These are phyloP conservation scores for Anarsia innoxiella DNA, from an alignment of 2,888 invertebrate species.

Conservation along the genomic window DNA sequence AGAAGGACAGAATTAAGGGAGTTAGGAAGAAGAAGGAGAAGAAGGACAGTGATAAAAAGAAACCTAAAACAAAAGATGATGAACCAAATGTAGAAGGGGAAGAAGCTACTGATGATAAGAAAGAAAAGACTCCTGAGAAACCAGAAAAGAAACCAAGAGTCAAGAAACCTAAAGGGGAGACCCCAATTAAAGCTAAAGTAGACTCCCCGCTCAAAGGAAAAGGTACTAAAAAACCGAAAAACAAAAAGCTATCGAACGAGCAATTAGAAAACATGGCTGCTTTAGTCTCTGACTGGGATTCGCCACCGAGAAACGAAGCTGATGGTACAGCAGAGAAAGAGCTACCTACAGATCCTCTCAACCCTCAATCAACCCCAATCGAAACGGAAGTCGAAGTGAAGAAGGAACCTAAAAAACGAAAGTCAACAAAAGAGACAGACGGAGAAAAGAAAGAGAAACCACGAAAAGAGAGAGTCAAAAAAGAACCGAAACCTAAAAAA, in stretches of 20 bases:
- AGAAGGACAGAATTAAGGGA: slow-evolving; percentile 34
- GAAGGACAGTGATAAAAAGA: slow-evolving; percentile 39
- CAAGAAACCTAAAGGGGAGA: neutral
- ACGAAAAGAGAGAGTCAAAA: slow-evolving; percentile 29
- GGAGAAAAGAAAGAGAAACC: slow-evolving; percentile 31
- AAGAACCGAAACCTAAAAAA: slow-evolving; percentile 25
- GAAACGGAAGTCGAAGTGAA: slow-evolving; percentile 19
- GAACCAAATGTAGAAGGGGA: slow-evolving; percentile 9
- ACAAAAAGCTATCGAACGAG: slow-evolving; percentile 50
- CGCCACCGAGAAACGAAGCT: slow-evolving; percentile 44
- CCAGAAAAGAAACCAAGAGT: slow-evolving; percentile 7
- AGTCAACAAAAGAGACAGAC: slow-evolving; percentile 28
- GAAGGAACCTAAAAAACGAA: slow-evolving; percentile 49
- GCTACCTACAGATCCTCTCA: slow-evolving; percentile 24
- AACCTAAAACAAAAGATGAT: slow-evolving; percentile 28
- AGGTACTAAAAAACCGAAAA: slow-evolving; percentile 31
- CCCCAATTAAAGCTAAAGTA: neutral
- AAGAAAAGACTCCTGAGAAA: slow-evolving; percentile 15
- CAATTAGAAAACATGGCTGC: slow-evolving; percentile 51
- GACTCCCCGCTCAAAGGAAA: neutral
- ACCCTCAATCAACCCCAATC: slow-evolving; percentile 8
- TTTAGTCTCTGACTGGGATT: slow-evolving; percentile 53
- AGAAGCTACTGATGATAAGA: slow-evolving; percentile 21
- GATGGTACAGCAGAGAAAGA: slow-evolving; percentile 20
- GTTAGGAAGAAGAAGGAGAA: slow-evolving; percentile 40